These are phyloP conservation scores for Siniperca obscura DNA, from an alignment of 2,797 vertebrate species.

Conservation along the genomic window DNA sequence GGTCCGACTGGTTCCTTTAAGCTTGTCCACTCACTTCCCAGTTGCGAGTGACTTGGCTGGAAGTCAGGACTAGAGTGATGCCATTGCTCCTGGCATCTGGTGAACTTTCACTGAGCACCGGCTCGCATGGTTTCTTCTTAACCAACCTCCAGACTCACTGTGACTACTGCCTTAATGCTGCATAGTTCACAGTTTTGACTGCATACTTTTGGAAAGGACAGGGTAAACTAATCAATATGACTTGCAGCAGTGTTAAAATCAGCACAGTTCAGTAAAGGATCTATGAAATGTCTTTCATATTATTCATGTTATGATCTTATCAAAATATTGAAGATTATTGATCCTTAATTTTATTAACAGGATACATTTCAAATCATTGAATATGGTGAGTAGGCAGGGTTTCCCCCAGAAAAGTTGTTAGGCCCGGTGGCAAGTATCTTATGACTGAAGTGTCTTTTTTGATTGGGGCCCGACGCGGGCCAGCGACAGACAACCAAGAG, in stretches of 20 bases:
- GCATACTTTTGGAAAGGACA: slow-evolving; percentile 35
- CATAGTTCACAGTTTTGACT: slow-evolving; percentile 37
- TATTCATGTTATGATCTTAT: neutral
- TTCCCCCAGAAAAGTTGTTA: too few species aligned
- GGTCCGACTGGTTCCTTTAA: slow-evolving; percentile 76
- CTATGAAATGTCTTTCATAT: neutral
- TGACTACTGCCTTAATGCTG: slow-evolving; percentile 52
- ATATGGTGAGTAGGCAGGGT: neutral
- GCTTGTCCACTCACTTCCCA: slow-evolving; percentile 72
- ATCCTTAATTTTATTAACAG: neutral
- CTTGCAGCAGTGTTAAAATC: neutral
- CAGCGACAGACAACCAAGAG: too few species aligned
- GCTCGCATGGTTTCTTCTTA: slow-evolving; percentile 70
- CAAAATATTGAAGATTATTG: neutral
- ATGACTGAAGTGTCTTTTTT: too few species aligned
- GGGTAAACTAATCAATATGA: neutral
- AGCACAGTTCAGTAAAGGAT: neutral
- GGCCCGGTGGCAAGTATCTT: too few species aligned
- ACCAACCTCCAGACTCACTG: slow-evolving; percentile 60
- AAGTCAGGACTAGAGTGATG: slow-evolving; percentile 78
- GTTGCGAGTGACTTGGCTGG: slow-evolving; percentile 78
- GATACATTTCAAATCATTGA: slow-evolving; percentile 9
- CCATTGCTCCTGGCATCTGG: slow-evolving; percentile 81
- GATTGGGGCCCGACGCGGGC: too few species aligned
- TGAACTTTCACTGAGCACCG: slow-evolving; percentile 76